Evolutionary conservation across 1,140 invertebrate species (phyloP).

Genomic region (Dinoponera quadriceps): DNA sequence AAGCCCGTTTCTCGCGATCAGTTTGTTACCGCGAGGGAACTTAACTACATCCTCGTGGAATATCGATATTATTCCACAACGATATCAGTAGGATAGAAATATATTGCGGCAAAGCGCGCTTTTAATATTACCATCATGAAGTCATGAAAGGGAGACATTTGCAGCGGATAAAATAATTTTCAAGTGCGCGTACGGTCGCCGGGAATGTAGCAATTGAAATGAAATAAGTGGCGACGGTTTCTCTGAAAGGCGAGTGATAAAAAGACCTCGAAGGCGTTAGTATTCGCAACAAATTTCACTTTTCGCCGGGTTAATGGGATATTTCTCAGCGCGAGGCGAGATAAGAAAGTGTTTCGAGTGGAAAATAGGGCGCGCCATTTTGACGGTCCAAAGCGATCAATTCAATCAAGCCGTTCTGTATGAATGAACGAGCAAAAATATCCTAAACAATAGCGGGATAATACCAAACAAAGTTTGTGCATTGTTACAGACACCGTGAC

Average conservation of each 20-base stretch:
- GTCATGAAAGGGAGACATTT: no score
- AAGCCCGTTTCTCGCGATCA: not conserved
- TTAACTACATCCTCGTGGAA: not conserved
- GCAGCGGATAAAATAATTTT: no score
- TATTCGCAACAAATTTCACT: conserved; percentile 6
- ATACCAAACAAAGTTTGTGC: conserved; percentile 31
- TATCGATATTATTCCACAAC: not conserved
- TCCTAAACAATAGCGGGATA: conserved; percentile 42
- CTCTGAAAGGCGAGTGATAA: conserved; percentile 6
- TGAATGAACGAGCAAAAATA: conserved; percentile 32
- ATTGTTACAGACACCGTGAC: conserved; percentile 13
- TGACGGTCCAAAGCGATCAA: conserved; percentile 6
- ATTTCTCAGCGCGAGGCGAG: conserved; percentile 1
- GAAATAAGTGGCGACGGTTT: not conserved
- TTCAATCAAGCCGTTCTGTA: not conserved
- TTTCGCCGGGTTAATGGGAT: not conserved
- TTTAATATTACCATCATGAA: not conserved
- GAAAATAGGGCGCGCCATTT: not conserved
- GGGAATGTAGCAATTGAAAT: not conserved
- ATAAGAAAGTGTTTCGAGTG: not conserved
- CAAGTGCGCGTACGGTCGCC: no score
- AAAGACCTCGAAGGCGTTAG: not conserved
- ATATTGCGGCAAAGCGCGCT: not conserved
- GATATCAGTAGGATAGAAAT: not conserved
- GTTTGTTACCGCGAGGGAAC: not conserved